These are phyloP conservation scores for Phoebastria nigripes DNA, from an alignment of 2,797 vertebrate species.

Conservation along the genomic window DNA sequence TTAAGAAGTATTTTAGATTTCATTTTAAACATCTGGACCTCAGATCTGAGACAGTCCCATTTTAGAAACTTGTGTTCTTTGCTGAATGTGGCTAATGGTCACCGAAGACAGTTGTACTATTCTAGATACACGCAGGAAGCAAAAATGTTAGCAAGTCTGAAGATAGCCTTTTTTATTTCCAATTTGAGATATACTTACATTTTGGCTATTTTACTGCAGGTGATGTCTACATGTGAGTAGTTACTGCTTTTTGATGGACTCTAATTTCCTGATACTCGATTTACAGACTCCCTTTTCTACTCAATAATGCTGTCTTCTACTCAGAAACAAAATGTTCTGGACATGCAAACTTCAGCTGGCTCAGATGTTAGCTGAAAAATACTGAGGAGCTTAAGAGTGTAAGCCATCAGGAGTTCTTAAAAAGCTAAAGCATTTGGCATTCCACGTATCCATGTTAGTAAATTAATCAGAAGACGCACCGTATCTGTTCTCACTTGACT, in stretches of 20 bases:
- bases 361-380: background rate
- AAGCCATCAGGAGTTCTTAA: background rate
- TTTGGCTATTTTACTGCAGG: background rate
- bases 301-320: background rate
- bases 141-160: background rate
- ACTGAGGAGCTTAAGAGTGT: background rate
- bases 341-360: background rate
- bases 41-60: background rate
- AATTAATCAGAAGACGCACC: background rate
- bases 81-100: background rate
- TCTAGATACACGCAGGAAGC: background rate
- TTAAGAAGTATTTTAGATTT: background rate
- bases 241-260: background rate
- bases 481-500: background rate
- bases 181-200: background rate
- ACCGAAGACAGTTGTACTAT: background rate
- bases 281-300: background rate
- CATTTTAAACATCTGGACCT: background rate
- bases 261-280: background rate
- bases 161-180: background rate
- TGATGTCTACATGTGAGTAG: background rate
- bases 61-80: background rate
- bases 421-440: background rate
- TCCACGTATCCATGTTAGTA: background rate
- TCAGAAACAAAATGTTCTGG: background rate